A percentile compares a stretch with the other conserved stretches of the same genome.
phyloP scores from a whole-genome alignment of 1,140 invertebrate species.

The Hesperophylax magnus region DNA sequence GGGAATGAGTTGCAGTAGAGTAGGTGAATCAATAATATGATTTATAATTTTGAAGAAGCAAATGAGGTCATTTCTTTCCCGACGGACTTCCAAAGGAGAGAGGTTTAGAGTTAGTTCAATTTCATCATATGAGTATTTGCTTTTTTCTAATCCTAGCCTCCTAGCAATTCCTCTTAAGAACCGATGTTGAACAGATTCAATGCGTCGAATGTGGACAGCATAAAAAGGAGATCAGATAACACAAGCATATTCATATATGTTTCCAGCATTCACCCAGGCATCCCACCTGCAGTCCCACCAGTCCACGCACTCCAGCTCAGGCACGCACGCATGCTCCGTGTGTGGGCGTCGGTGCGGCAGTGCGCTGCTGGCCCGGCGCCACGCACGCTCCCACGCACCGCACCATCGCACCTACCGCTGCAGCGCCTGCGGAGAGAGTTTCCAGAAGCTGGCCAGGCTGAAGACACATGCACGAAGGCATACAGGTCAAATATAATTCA shows the following conservation, averaged over 20 bases:
- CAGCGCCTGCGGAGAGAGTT: conserved; percentile 49
- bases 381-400: background rate
- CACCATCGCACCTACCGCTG: conserved; percentile 22
- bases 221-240: no score
- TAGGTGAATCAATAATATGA: no score
- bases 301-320: conserved; percentile 59
- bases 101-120: no score
- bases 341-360: conserved; percentile 21
- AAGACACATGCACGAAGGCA: conserved; percentile 52
- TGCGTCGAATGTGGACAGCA: no score
- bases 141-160: no score
- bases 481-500: conserved; percentile 35
- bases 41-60: no score
- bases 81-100: no score
- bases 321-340: background rate
- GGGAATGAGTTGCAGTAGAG: no score
- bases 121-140: no score
- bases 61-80: no score
- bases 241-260: background rate
- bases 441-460: conserved; percentile 45
- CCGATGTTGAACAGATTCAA: no score
- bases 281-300: conserved; percentile 61
- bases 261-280: conserved; percentile 51
- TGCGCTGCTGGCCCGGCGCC: conserved; percentile 1
- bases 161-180: no score